Base-by-base conservation (phyloP, 1,140 invertebrate genomes). In the Drosophila sp. region DNA sequence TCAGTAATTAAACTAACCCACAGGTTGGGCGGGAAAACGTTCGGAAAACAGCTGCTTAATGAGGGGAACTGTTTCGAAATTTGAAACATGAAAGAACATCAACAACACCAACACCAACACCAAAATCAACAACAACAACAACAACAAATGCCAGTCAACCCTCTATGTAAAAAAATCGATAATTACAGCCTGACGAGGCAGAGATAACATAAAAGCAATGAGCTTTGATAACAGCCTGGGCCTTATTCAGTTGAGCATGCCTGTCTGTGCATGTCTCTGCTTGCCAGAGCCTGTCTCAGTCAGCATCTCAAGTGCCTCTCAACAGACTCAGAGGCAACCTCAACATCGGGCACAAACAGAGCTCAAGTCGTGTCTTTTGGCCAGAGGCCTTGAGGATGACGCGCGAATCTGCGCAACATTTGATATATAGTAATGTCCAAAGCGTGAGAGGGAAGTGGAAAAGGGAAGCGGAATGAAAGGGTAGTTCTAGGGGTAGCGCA, bases 71-170 rank as follows among this genome's bases (percentile, higher is more conserved):
- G 56, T 16, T 65, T 81, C 43, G 62, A 69, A 87, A 78, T 67
- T 84, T 78, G 70, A 86, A 86, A 81, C 81, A 78, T 70, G 45
- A 77, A 80, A 59, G 48, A 76, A 64, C 73, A 73, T 32, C 65
- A 27, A 34, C 27, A 54, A 34, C 21, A 45, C 32, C 25, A 36
- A 13, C 8, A 9, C 7, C 34, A 38, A 43, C 13, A 67, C 34
- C 54, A 27, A 65, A 14, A 29, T 27, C 11, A 38, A 46, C 29
- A 36, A 34, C 32, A 65, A 13, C n/a, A 16, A 18, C 5, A 21
- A 13, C 9, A 36, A 53, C 29, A 72, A 38, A 58, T 11, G 27
- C 40, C 53, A 75, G 75, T 59, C 73, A 70, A 65, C 69, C 78
- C 63, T 63, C 41, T 16, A 27, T 43, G 32, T 58, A 54, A 40